Conservation (phyloP, 2,888 invertebrate species). For the Sepioteuthis lessoniana region DNA sequence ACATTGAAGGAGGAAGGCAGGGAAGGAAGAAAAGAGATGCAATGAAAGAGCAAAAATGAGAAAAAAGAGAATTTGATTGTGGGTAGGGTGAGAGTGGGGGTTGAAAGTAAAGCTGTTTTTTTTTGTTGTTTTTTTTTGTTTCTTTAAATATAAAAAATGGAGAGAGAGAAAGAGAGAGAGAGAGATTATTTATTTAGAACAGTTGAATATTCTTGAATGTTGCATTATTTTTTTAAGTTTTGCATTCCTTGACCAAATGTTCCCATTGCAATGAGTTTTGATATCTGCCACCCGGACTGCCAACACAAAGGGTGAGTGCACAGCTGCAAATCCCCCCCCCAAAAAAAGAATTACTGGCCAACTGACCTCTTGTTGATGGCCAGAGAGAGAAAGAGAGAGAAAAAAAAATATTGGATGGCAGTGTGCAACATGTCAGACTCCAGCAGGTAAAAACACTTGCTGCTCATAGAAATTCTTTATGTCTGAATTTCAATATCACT, state of each 20-base stretch:
- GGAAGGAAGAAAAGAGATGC: neutral
- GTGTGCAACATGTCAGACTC: neutral
- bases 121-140: too few relatives aligned
- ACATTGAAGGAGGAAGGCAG: too few relatives aligned
- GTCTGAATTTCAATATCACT: constrained; percentile 48
- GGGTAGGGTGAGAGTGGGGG: neutral
- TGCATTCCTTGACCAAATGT: constrained; percentile 33
- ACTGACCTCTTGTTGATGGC: neutral
- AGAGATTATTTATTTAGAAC: neutral
- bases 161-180: neutral
- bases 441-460: neutral
- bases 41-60: neutral
- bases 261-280: neutral
- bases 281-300: neutral
- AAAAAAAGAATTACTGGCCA: neutral
- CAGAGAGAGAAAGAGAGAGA: neutral
- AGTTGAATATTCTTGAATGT: neutral
- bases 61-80: neutral
- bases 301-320: neutral
- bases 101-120: neutral
- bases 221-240: neutral
- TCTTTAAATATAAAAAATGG: neutral
- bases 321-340: neutral
- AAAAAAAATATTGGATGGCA: neutral
- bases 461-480: constrained; percentile 44